Evolutionary conservation across 2,888 invertebrate genomes (phyloP).

Genomic region (Mechanitis mazaeus): DNA sequence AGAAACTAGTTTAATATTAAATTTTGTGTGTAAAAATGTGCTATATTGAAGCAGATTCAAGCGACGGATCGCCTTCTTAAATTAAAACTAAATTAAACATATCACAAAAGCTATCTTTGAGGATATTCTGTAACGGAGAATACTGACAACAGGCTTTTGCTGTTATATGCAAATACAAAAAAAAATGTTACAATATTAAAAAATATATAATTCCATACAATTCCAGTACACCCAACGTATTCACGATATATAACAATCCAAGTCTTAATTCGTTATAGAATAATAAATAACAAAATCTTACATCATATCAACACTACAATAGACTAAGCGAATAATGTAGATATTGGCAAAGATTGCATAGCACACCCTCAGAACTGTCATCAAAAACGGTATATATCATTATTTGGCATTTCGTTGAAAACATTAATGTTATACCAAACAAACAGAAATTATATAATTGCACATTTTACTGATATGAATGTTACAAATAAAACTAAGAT

Average conservation of each 20-base stretch:
- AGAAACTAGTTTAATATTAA: slow-evolving; percentile 30
- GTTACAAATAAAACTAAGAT: too few relatives aligned
- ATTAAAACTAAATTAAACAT: slow-evolving; percentile 49
- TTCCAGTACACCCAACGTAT: slow-evolving; percentile 9
- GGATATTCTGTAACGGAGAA: background rate
- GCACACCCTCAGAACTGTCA: slow-evolving; percentile 19
- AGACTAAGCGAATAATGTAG: slow-evolving; percentile 63
- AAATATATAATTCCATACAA: slow-evolving; percentile 9
- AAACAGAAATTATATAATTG: too few relatives aligned
- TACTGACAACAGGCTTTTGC: background rate
- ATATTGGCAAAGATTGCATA: slow-evolving; percentile 52
- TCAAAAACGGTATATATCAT: too few relatives aligned
- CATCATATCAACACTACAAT: slow-evolving; percentile 52
- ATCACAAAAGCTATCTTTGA: slow-evolving; percentile 57
- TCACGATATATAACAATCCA: slow-evolving; percentile 50
- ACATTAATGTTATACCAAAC: background rate
- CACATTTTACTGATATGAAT: too few relatives aligned
- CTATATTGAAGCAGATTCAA: slow-evolving; percentile 32
- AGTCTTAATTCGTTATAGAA: slow-evolving; percentile 67
- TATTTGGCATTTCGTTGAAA: too few relatives aligned
- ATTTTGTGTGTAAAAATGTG: slow-evolving; percentile 31
- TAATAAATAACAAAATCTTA: slow-evolving; percentile 75
- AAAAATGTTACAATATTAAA: background rate
- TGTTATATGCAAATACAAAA: background rate
- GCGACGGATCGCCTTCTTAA: slow-evolving; percentile 22